Percentiles rank a stretch among this genome's conserved stretches.
These are phyloP conservation scores for Diplazon laetatorius DNA, from an alignment of 2,888 invertebrate genomes.

Conservation along the genomic window DNA sequence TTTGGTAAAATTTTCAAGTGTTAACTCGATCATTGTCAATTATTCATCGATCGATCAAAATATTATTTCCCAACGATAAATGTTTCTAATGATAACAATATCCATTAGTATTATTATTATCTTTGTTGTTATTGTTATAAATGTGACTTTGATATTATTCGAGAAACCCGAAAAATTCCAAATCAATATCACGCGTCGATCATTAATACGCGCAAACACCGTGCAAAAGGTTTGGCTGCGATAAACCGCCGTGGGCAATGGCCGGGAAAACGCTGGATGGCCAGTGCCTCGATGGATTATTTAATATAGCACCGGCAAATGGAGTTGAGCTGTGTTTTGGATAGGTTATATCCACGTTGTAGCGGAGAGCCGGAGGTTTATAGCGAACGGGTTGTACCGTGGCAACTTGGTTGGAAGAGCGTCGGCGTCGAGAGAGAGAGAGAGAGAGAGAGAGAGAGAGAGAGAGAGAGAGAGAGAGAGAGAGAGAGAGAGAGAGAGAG, in stretches of 20 bases:
- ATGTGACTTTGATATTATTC: too few species aligned
- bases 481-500: too few species aligned
- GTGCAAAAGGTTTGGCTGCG: not conserved
- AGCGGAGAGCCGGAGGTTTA: not conserved
- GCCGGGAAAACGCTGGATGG: slow-evolving; percentile 33
- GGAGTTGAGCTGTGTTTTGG: slow-evolving; percentile 47
- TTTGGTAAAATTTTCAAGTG: too few species aligned
- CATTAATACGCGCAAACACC: not conserved
- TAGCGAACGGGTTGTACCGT: not conserved
- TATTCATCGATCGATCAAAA: too few species aligned
- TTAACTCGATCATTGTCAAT: too few species aligned
- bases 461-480: too few species aligned
- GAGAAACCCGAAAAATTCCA: too few species aligned
- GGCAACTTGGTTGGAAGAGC: slow-evolving; percentile 18
- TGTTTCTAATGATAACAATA: too few species aligned
- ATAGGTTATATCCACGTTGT: slow-evolving; percentile 19
- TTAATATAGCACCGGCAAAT: slow-evolving; percentile 55
- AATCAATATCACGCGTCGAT: not conserved
- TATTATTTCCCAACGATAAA: too few species aligned
- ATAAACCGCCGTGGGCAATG: not conserved
- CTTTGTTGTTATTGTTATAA: too few species aligned
- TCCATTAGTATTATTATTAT: too few species aligned
- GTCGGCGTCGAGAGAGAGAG: slow-evolving; percentile 4
- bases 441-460: too few species aligned
- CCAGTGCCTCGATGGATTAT: slow-evolving; percentile 44